Evolutionary conservation across 2,797 vertebrate species (phyloP), one percentile per base, ranked within the genome.

Genomic region (Scolopax rusticola): DNA sequence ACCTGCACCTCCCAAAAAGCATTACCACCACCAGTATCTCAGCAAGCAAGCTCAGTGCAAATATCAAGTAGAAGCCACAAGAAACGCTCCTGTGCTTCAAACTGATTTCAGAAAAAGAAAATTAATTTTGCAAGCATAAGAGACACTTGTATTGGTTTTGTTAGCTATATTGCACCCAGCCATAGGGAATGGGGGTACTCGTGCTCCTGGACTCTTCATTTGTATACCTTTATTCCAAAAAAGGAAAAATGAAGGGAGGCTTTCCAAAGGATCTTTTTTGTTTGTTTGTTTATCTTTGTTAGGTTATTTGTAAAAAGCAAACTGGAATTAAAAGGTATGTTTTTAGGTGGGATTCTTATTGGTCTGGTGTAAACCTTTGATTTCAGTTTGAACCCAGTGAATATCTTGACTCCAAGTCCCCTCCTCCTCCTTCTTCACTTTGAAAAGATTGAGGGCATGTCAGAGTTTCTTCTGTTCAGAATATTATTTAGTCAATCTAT

Each of bases 401-500:
- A 9, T 76, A 89, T 50, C 50, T 78, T 89, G 45, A 73, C 50
- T 68, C 54, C 38, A 69, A 27, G 30, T 47, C 15, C 28, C 32
- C 27, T 64, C 8, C 21, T 70, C 48, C 4, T 3, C 11, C 32
- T 76, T 21, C 25, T 86, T 64, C 51, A 18, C 30, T 84, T 68
- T 73, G 27, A 82, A 84, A 95, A 33, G 27, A 60, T 3, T 47
- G 60, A 88, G 38, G 40, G 28, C 36, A 87, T 38, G 30, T 33
- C 59, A 65, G 86, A 73, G 21, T 59, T 90, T 92, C 51, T 27
- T 69, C 45, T 63, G 11, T 87, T 89, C 67, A 71, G 18, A 92
- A 84, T 74, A 82, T n/a, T 92, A 82, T 87, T 93, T 83, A 87
- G 57, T 74, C 19, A 84, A 89, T 60, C 17, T 63, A 60, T 24